Conservation (phyloP, 1,140 invertebrate species). For the Helicorthomorpha holstii region DNA sequence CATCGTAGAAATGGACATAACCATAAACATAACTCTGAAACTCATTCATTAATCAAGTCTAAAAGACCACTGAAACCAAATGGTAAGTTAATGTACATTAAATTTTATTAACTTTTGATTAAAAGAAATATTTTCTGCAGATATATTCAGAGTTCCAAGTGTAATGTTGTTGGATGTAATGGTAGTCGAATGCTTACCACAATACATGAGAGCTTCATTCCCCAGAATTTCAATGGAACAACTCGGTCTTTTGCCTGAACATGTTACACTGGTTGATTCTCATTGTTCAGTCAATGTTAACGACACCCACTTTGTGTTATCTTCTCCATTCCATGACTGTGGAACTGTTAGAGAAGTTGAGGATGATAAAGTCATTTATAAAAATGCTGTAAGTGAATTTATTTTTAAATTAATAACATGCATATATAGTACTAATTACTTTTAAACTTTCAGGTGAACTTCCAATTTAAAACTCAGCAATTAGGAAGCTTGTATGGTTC, state of each 20-base stretch:
- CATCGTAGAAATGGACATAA: background rate
- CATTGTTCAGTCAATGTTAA: background rate
- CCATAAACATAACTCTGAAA: no score
- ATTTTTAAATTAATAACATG: background rate
- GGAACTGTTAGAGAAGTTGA: slow-evolving; percentile 1
- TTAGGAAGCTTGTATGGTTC: background rate
- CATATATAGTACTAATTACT: background rate
- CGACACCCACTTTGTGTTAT: slow-evolving; percentile 3
- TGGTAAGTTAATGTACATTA: background rate
- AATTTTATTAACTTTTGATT: background rate
- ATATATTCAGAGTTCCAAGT: slow-evolving; percentile 2
- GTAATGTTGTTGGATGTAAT: slow-evolving; percentile 2
- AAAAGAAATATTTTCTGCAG: background rate
- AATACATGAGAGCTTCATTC: slow-evolving; percentile 3
- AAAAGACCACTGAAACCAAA: background rate
- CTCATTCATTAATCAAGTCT: background rate
- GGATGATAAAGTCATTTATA: slow-evolving; percentile 1
- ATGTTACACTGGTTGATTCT: background rate
- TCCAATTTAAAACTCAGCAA: background rate
- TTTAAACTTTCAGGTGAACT: background rate
- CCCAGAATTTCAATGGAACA: background rate
- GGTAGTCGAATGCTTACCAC: slow-evolving; percentile 5
- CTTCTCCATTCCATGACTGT: slow-evolving; percentile 1
- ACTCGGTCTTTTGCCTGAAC: background rate
- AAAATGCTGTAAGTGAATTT: slow-evolving; percentile 3